Evolutionary conservation across 1,140 invertebrate genomes (phyloP).

Genomic region (Nasonia vitripennis): DNA sequence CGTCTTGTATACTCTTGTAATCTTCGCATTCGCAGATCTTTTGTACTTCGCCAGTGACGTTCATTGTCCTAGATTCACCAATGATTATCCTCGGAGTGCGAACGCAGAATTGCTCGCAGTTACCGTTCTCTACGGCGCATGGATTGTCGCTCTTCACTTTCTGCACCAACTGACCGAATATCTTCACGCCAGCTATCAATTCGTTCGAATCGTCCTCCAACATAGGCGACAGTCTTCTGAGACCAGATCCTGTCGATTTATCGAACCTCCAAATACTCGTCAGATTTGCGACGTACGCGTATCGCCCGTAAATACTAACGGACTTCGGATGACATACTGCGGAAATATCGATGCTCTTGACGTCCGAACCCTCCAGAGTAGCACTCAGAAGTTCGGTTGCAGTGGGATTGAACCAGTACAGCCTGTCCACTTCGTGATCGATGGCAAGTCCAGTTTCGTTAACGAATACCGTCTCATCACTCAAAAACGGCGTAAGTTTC

Average conservation of each 20-base stretch:
- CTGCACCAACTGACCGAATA: background rate
- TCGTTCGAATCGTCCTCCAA: background rate
- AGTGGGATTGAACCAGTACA: slow-evolving; percentile 25
- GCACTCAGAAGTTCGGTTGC: background rate
- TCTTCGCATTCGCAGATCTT: slow-evolving; percentile 39
- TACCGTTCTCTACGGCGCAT: slow-evolving; percentile 23
- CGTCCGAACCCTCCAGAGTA: background rate
- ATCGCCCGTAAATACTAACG: background rate
- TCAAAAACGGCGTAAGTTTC: background rate
- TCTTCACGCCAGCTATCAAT: slow-evolving; percentile 11
- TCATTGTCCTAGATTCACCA: background rate
- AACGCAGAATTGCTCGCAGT: slow-evolving; percentile 37
- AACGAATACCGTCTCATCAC: background rate
- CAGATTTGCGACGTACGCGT: slow-evolving; percentile 14
- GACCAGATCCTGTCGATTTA: background rate
- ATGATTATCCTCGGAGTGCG: background rate
- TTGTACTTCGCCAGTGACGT: slow-evolving; percentile 11
- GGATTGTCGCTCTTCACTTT: background rate
- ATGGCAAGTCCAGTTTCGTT: slow-evolving; percentile 24
- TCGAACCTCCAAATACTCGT: slow-evolving; percentile 37
- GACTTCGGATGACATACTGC: background rate
- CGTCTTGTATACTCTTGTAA: background rate
- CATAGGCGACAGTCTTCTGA: background rate
- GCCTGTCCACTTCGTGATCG: background rate
- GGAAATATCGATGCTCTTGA: background rate